Base-by-base conservation (phyloP, 1,140 invertebrate species). In the Musca domestica region DNA sequence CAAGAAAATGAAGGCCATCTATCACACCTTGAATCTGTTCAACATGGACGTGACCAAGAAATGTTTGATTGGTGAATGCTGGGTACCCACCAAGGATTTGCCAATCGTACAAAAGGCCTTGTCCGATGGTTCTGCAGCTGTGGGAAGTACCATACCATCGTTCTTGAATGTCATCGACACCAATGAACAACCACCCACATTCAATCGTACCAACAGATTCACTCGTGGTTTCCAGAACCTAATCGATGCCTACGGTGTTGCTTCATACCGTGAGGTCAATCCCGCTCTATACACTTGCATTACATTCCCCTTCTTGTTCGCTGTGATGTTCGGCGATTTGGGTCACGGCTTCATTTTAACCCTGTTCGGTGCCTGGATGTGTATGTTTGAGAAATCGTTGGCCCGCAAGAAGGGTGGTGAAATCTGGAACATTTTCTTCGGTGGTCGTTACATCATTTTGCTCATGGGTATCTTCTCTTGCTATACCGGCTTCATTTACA, bases 401-500 rank as follows among this genome's bases (percentile, higher is more conserved):
- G 67, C 58, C 1, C 74, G 78, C 51, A 77, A 74, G 15, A 74
- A 74, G 54, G 86, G 86, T n/a, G 91, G 88, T 74, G 91, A 93
- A 89, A 98, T 99, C 74, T 97, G 94, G 91, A 94, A 92, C 76
- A 98, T 96, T 64, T 98, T 99, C 86, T 99, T 98, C 81, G 92
- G 91, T 27, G 98, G 98, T 67, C 91, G 98, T 64, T 99, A 99
- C 83, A 97, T 99, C 71, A 95, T 99, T 56, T 84, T 99, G 19
- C 84, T 99, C 64, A 99, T 99, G 98, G 97, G 97, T 15, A 74
- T 93, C 0, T 99, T 99, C 82, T 77, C 77, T 0, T 73, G 73
- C 69, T 80, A 80, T 69, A 98, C 96, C 20, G 97, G 97, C 2
- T 77, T 98, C n/a, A 90, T 99, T 46, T 99, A 99, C 83, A 99